Evolutionary conservation across 2,797 vertebrate genomes (phyloP).

Genomic region (Tragopan temminckii): DNA sequence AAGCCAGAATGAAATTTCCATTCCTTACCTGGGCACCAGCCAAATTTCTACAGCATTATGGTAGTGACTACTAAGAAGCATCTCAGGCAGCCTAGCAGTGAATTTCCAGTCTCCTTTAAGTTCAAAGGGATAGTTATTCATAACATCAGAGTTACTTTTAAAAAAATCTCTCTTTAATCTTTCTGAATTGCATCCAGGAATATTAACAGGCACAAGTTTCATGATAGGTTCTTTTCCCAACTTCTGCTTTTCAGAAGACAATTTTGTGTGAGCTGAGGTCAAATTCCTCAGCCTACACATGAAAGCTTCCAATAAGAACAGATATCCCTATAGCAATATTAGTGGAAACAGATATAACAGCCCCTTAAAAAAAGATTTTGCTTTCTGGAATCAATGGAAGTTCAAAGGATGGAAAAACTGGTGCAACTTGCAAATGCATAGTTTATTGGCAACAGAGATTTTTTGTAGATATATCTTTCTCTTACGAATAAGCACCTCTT

Average conservation of each 20-base stretch:
- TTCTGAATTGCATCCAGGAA: constrained; percentile 25
- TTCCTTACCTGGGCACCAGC: constrained; percentile 63
- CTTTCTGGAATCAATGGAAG: neutral
- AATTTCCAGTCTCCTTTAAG: constrained; percentile 69
- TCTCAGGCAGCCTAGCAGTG: constrained; percentile 62
- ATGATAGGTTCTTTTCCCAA: constrained; percentile 8
- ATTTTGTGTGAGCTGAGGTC: neutral
- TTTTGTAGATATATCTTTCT: neutral
- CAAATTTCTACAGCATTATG: constrained; percentile 56
- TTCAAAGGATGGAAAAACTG: neutral
- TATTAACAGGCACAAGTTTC: constrained; percentile 36
- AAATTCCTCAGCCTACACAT: neutral
- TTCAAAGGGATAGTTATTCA: constrained; percentile 74
- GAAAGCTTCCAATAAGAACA: neutral
- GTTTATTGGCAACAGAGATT: neutral
- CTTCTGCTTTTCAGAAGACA: constrained; percentile 46
- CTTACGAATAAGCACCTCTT: neutral
- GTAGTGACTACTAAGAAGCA: constrained; percentile 53
- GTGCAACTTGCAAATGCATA: neutral
- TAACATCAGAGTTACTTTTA: constrained; percentile 29
- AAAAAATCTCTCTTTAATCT: constrained; percentile 40
- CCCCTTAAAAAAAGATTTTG: neutral
- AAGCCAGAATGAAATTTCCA: constrained; percentile 72
- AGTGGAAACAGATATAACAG: neutral
- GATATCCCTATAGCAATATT: neutral